These are phyloP conservation scores for Cheilosia vernalis DNA, from an alignment of 2,888 invertebrate genomes.

Conservation along the genomic window DNA sequence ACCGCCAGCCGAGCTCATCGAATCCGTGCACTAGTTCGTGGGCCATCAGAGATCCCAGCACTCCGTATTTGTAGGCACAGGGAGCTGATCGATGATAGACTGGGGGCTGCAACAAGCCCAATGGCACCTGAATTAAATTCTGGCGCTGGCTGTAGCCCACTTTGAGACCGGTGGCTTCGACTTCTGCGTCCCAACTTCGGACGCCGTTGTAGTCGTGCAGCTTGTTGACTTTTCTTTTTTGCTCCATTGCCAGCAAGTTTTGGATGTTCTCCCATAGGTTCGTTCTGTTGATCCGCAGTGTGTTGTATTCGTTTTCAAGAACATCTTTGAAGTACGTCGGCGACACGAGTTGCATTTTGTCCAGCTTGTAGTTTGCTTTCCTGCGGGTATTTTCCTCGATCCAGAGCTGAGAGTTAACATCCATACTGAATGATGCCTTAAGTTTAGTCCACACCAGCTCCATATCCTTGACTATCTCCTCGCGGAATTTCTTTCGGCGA, in stretches of 20 bases:
- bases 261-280: slow-evolving; percentile 78
- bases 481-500: slow-evolving; percentile 75
- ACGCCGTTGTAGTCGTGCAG: slow-evolving; percentile 65
- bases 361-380: slow-evolving; percentile 77
- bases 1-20: slow-evolving; percentile 79
- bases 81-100: slow-evolving; percentile 81
- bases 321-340: slow-evolving; percentile 77
- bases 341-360: slow-evolving; percentile 76
- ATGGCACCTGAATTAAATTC: slow-evolving; percentile 80
- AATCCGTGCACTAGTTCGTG: slow-evolving; percentile 81
- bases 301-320: slow-evolving; percentile 71
- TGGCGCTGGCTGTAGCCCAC: slow-evolving; percentile 78
- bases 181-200: slow-evolving; percentile 68
- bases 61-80: slow-evolving; percentile 79
- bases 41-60: slow-evolving; percentile 80
- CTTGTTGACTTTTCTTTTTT: slow-evolving; percentile 34
- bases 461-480: slow-evolving; percentile 77
- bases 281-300: slow-evolving; percentile 75
- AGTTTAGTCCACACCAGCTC: slow-evolving; percentile 79
- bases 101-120: slow-evolving; percentile 80
- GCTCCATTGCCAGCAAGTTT: slow-evolving; percentile 41
- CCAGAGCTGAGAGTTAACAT: slow-evolving; percentile 75
- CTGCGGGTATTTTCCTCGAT: slow-evolving; percentile 78
- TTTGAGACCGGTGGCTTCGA: slow-evolving; percentile 78
- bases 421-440: slow-evolving; percentile 77